phyloP scores from a whole-genome alignment of 2,888 invertebrate species.

The Torymus texanus region DNA sequence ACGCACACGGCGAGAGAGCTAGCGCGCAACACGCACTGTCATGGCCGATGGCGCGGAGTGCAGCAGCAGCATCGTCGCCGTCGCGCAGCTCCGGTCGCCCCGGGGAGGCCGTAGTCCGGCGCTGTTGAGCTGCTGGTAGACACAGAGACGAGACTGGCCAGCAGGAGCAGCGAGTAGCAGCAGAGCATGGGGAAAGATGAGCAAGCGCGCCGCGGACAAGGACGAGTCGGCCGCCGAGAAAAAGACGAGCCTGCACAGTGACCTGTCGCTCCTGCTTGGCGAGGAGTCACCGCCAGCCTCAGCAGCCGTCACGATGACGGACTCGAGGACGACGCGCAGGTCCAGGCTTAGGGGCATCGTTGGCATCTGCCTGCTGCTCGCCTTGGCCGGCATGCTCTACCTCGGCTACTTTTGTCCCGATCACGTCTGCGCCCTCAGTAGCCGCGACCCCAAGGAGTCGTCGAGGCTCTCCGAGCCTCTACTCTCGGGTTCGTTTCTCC shows the following conservation, averaged over 20 bases:
- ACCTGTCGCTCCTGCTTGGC: slow-evolving; percentile 39
- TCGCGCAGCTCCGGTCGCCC: not conserved
- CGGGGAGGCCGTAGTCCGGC: not conserved
- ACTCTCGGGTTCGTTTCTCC: slow-evolving; percentile 55
- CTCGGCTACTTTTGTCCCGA: slow-evolving; percentile 94
- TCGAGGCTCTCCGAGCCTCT: slow-evolving; percentile 67
- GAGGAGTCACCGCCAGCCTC: not conserved
- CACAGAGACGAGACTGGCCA: too few species aligned
- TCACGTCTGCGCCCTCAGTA: slow-evolving; percentile 87
- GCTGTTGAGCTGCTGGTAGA: too few species aligned
- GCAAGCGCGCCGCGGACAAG: slow-evolving; percentile 35
- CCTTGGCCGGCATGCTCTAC: slow-evolving; percentile 90
- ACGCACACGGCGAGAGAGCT: not conserved
- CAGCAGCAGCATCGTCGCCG: slow-evolving; percentile 4
- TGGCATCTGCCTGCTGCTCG: slow-evolving; percentile 87
- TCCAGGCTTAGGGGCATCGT: slow-evolving; percentile 84
- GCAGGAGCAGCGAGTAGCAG: too few species aligned
- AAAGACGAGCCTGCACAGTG: slow-evolving; percentile 28
- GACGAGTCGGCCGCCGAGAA: slow-evolving; percentile 23
- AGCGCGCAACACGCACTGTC: slow-evolving; percentile 3
- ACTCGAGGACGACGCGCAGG: slow-evolving; percentile 86
- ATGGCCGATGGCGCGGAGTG: slow-evolving; percentile 46
- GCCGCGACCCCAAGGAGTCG: slow-evolving; percentile 77
- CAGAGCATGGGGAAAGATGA: slow-evolving; percentile 49
- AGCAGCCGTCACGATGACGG: slow-evolving; percentile 77